phyloP scores from a whole-genome alignment of 2,797 vertebrate genomes.

The Chrosomus eos region DNA sequence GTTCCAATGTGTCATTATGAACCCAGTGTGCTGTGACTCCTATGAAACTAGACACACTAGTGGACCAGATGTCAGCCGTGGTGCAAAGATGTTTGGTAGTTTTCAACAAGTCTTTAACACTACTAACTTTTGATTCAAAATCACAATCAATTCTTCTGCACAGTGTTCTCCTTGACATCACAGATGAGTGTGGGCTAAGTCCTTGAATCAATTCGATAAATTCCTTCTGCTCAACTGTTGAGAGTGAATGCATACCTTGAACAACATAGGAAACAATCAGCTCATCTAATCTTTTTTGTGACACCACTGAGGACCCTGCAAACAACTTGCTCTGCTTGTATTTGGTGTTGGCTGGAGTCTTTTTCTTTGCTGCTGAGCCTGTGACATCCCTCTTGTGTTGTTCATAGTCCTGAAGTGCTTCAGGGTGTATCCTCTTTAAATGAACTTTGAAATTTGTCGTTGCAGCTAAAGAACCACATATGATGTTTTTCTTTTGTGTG shows the following conservation, averaged over 20 bases:
- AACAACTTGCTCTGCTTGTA: not conserved
- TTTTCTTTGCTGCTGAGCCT: not conserved
- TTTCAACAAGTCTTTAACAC: not conserved
- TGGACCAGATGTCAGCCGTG: too few relatives aligned
- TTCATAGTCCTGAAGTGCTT: not conserved
- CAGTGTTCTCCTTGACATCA: not conserved
- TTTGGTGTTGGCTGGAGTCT: not conserved
- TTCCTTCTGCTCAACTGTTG: not conserved
- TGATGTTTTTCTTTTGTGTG: not conserved
- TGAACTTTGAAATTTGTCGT: not conserved
- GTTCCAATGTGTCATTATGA: not conserved
- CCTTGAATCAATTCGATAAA: not conserved
- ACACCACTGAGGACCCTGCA: not conserved
- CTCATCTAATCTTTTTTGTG: not conserved
- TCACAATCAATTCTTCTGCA: too few relatives aligned
- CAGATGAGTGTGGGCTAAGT: not conserved
- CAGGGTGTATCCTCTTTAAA: not conserved
- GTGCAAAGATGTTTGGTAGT: too few relatives aligned
- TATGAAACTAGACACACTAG: not conserved
- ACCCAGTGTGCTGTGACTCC: not conserved
- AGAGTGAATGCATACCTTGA: not conserved
- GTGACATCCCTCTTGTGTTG: not conserved
- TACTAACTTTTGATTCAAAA: too few relatives aligned
- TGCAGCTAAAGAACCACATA: not conserved
- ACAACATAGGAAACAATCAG: not conserved